Evolutionary conservation across 2,888 invertebrate genomes (phyloP), one percentile per base, ranked within the genome.

Genomic region (Drosophila mimica): DNA sequence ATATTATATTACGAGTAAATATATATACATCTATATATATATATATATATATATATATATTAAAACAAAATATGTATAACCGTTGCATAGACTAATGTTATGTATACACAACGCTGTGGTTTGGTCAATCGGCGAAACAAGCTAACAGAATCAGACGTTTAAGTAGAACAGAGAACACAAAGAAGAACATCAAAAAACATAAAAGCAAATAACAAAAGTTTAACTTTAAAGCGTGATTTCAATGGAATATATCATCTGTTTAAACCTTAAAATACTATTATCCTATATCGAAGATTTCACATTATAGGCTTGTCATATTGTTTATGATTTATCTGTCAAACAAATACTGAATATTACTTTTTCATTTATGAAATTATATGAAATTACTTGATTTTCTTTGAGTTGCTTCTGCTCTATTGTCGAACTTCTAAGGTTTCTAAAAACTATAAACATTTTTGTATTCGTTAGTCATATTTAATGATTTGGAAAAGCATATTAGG

Each of bases 181-280:
- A 70, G 43, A 69, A 54, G 25, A 28, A 79, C 70, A 65, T 70
- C 61, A 66, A 71, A 46, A 48, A 76, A 74, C 77, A 76, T 69
- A 85, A 87, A 91, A 92, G 91, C 91, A 91, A 90, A 91, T 90
- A 91, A 83, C 72, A 90, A 92, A 92, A 92, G 92, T 92, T 89
- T 81, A 92, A 93, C 92, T 92, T 92, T 89, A 85, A 86, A 79
- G 76, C 90, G 92, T 92, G 92, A 92, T 91, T 91, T 85, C 85
- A 90, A 91, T 80, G 80, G 76, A 82, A 91, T 85, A 91, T 92
- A 91, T 92, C 92, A 91, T 90, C 87, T 83, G 86, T 90, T 87
- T 78, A 91, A 76, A 82, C 80, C 76, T 69, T 82, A 68, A 66
- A 72, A 57, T 70, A 79, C 62, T 57, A 25, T 46, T 66, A 79